phyloP scores from a whole-genome alignment of 2,113 vertebrate genomes.

The Megaceryle maxima region DNA sequence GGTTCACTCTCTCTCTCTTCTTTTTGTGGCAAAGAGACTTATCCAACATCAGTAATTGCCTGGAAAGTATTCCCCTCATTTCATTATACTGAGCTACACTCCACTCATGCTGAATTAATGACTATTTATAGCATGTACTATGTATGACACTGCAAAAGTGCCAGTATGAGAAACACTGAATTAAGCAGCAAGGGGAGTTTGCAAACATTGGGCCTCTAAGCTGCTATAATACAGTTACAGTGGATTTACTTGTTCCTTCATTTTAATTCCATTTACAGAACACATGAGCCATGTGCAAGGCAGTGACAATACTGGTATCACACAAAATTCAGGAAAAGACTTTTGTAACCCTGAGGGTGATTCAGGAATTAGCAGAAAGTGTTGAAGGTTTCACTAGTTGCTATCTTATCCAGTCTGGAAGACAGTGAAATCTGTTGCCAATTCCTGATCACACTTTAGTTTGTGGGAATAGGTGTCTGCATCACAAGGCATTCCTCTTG shows the following conservation, averaged over 20 bases:
- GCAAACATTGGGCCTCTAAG: not conserved
- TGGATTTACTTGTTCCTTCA: not conserved
- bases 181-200: not conserved
- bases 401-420: not conserved
- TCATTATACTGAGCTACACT: not conserved
- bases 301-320: not conserved
- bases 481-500: not conserved
- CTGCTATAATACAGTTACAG: not conserved
- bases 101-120: not conserved
- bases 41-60: not conserved
- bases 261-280: not conserved
- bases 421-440: not conserved
- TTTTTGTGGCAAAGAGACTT: not conserved
- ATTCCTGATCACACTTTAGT: not conserved
- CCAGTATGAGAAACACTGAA: not conserved
- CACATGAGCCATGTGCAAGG: not conserved
- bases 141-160: not conserved
- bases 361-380: not conserved
- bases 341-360: not conserved
- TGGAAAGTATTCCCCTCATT: not conserved
- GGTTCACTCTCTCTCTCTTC: not conserved
- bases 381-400: not conserved
- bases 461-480: not conserved
- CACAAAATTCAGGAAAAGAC: not conserved
- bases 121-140: not conserved